Conservation (phyloP, 23 tunicate species). For the Ascidia mentula region DNA sequence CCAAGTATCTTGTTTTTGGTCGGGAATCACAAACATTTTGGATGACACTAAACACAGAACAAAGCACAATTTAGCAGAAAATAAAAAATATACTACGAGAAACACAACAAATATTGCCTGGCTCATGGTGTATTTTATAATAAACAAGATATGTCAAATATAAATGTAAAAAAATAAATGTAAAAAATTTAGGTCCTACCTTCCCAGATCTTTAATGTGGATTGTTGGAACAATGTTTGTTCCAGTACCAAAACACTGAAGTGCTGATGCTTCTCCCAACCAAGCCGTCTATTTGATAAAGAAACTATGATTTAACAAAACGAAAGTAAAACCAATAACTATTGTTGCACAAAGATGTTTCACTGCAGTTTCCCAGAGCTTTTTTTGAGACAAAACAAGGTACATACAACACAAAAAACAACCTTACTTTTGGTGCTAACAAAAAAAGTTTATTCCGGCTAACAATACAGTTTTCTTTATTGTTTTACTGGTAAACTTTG, state of each 20-base stretch:
- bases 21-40: conserved; percentile 72
- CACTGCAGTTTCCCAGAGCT: too few species aligned
- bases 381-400: too few species aligned
- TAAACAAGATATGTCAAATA: not conserved
- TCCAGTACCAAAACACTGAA: conserved; percentile 95
- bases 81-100: not conserved
- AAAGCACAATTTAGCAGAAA: not conserved
- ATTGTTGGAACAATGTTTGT: conserved; percentile 93
- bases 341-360: not conserved
- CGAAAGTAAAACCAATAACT: too few species aligned
- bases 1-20: conserved; percentile 84
- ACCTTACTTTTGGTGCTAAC: too few species aligned
- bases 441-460: too few species aligned
- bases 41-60: conserved; percentile 47
- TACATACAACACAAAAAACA: too few species aligned
- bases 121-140: not conserved
- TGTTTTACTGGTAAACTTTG: too few species aligned
- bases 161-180: not conserved
- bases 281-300: conserved; percentile 65
- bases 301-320: not conserved
- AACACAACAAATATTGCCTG: not conserved
- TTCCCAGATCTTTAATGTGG: conserved; percentile 88
- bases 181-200: conserved; percentile 52
- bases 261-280: conserved; percentile 86
- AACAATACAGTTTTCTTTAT: too few species aligned